Base-by-base conservation (phyloP, 2,888 invertebrate species). In the Cremastinae sp. region DNA sequence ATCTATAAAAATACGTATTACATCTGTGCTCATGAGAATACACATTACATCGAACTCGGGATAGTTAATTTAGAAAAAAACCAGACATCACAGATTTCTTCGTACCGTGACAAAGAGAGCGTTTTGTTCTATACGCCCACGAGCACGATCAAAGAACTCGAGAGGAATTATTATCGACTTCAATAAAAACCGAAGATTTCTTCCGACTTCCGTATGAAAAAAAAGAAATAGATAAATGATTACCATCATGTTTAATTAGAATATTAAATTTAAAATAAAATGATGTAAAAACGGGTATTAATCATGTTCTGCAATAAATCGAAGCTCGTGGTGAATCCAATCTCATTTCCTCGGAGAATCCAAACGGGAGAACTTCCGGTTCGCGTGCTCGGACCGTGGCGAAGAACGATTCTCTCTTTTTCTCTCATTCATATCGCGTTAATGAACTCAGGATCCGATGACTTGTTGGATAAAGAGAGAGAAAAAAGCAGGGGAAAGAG, bases 51-150 rank as follows among this genome's bases (percentile, higher is more conserved):
- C 41, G 41, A 2, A 12, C 2, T 41, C 41, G 41, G n/a, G 28
- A 8, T 37, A n/a, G 45, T 37, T 18, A 22, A 43, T 28, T 7
- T 12, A 61, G 35, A 37, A 20, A 66, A 71, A 66, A 75, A 56
- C 65, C 71, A 72, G 71, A 66, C 49, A 49, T 55, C 59, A 59
- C 53, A 47, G 53, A 35, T 71, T 61, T 65, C 61, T 58, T 39
- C 3, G 37, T 61, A 10, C 8, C 12, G 39, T 10, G 37, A 35
- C 18, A 69, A 28, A 28, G 28, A 28, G 28, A 2, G 14, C 41
- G 7, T 68, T 68, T 35, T 37, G 28, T 18, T 1, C 51, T 45
- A 65, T 39, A 75, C 72, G 66, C 72, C 72, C 72, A 72, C 58
- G 51, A 45, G 41, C 18, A 20, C 8, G 47, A 49, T 37, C n/a